Percentiles rank a stretch among this genome's conserved stretches.
Conservation (phyloP, 2,797 vertebrate species). For the Acanthurus lineatus region DNA sequence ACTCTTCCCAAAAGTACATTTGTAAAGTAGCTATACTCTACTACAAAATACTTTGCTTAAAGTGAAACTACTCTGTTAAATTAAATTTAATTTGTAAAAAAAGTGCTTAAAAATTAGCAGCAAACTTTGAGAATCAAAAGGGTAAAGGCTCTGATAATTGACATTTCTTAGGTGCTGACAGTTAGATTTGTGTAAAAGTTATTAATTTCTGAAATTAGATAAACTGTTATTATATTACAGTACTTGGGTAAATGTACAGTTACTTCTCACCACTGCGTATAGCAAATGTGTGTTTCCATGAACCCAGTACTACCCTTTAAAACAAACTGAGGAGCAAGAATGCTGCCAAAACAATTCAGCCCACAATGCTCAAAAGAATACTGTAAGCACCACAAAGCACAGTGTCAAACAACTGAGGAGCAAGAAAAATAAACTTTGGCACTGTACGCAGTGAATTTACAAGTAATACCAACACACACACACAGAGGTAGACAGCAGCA, state of each 20-base stretch:
- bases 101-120: no score
- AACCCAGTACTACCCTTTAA: not conserved
- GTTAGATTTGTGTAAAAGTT: not conserved
- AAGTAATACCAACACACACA: conserved; percentile 28
- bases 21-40: no score
- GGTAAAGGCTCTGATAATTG: no score
- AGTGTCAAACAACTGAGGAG: not conserved
- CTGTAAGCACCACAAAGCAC: not conserved
- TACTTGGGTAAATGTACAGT: not conserved
- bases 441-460: conserved; percentile 32
- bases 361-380: not conserved
- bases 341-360: not conserved
- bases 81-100: no score
- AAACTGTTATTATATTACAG: not conserved
- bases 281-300: conserved; percentile 8
- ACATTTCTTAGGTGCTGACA: not conserved
- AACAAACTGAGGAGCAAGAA: not conserved
- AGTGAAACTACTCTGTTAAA: no score
- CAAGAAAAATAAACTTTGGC: conserved; percentile 1
- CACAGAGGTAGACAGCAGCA: not conserved
- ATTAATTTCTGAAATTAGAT: not conserved
- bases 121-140: no score
- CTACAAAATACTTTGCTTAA: no score
- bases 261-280: not conserved
- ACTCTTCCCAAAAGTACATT: no score